These are phyloP conservation scores for Lysiphlebus fabarum DNA, from an alignment of 1,140 invertebrate species.

Conservation along the genomic window DNA sequence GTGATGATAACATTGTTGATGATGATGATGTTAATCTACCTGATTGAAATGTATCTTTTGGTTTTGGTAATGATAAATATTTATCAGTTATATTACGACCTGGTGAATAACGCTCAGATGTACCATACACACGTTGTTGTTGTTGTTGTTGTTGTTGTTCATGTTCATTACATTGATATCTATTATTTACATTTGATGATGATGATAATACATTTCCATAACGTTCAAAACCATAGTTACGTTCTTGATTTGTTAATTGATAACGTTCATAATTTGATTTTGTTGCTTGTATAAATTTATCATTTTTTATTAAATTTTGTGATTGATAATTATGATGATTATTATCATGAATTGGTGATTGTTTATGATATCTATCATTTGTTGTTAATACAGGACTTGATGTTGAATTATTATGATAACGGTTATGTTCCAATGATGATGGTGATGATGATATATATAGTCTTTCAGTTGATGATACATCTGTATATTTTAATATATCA, in stretches of 20 bases:
- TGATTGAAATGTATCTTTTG: constrained; percentile 45
- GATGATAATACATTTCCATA: constrained; percentile 20
- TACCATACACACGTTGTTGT: constrained; percentile 28
- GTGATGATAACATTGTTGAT: constrained; percentile 31
- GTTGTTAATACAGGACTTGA: constrained; percentile 19
- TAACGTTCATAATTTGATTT: constrained; percentile 39
- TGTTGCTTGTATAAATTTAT: constrained; percentile 39
- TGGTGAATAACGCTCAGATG: constrained; percentile 40
- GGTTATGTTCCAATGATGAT: constrained; percentile 54
- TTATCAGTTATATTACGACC: constrained; percentile 42
- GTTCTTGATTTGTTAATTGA: constrained; percentile 36
- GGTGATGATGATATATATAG: constrained; percentile 52
- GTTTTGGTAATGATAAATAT: constrained; percentile 55
- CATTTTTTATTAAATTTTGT: constrained; percentile 21
- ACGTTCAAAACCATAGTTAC: constrained; percentile 33
- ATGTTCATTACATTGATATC: constrained; percentile 30
- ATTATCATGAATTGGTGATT: constrained; percentile 36
- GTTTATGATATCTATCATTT: constrained; percentile 30
- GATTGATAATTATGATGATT: constrained; percentile 25
- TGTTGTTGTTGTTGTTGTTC: too few relatives aligned
- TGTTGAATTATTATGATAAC: constrained; percentile 13
- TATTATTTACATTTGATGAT: constrained; percentile 24
- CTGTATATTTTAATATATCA: constrained; percentile 32
- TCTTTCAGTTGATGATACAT: constrained; percentile 45
- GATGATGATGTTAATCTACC: constrained; percentile 50